Evolutionary conservation across 2,888 invertebrate genomes (phyloP).

Genomic region (Eucera pruinosa): DNA sequence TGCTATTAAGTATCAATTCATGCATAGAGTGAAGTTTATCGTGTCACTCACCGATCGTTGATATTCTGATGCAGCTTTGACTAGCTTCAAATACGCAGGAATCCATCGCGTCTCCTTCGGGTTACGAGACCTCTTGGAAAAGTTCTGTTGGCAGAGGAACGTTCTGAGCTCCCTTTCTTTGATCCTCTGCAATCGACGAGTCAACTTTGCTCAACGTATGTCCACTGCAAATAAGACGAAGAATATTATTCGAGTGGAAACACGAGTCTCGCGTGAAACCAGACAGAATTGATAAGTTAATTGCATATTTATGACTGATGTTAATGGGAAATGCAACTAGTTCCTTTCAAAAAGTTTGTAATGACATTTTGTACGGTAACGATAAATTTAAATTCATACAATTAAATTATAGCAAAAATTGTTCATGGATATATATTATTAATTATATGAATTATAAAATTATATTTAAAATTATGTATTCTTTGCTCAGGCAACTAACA

Average conservation of each 20-base stretch:
- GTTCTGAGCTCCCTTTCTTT: conserved; percentile 3
- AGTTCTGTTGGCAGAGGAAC: conserved; percentile 8
- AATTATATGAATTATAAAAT: too few relatives aligned
- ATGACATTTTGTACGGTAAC: too few relatives aligned
- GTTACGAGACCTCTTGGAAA: background rate
- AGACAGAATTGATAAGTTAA: background rate
- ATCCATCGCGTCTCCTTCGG: background rate
- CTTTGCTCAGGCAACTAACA: too few relatives aligned
- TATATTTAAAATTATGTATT: too few relatives aligned
- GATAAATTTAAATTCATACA: too few relatives aligned
- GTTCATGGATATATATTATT: too few relatives aligned
- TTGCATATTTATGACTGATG: too few relatives aligned
- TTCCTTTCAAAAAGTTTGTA: too few relatives aligned
- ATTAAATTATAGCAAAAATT: too few relatives aligned
- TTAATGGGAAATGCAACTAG: too few relatives aligned
- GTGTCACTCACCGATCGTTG: background rate
- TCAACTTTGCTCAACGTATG: too few relatives aligned
- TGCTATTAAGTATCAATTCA: background rate
- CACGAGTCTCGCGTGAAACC: background rate
- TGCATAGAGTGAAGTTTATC: background rate
- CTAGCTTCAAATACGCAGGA: background rate
- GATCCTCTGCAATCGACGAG: background rate
- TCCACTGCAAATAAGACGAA: conserved; percentile 15
- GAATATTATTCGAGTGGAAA: conserved; percentile 13
- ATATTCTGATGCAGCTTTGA: background rate